Percentiles rank a stretch among this genome's conserved stretches.
Evolutionary conservation across 2,113 vertebrate species (phyloP).

Genomic region (Xerus inauris): DNA sequence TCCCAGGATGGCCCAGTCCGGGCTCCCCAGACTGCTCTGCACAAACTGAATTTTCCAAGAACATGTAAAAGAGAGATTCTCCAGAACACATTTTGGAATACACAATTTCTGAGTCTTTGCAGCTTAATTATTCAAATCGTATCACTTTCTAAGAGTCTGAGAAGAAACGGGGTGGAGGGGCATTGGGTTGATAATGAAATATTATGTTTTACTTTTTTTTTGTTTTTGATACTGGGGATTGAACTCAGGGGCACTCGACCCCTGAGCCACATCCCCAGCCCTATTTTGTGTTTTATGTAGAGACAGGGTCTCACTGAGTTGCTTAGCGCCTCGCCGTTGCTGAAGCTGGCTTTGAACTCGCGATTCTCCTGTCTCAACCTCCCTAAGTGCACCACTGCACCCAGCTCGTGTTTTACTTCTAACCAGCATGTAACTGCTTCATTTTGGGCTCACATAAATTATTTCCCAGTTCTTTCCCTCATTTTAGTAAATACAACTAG

Average conservation of each 20-base stretch:
- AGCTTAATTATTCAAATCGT: neutral
- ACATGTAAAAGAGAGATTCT: neutral
- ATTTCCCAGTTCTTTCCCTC: neutral
- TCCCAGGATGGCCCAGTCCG: accelerated
- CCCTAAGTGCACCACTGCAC: no score
- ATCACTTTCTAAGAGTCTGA: neutral
- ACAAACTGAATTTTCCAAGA: accelerated
- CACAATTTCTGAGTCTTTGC: neutral
- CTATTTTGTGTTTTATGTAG: no score
- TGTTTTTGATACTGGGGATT: no score
- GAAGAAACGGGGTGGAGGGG: no score
- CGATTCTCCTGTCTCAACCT: no score
- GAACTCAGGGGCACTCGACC: no score
- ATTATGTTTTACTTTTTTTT: no score
- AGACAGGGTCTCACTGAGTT: no score
- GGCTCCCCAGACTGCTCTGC: neutral
- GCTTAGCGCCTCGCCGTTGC: no score
- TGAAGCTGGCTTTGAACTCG: no score
- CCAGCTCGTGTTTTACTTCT: neutral
- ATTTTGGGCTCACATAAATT: neutral
- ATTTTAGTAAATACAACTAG: slow-evolving; percentile 7
- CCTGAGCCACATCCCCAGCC: no score
- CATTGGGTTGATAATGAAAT: neutral
- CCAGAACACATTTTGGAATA: neutral
- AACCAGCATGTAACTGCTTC: neutral